A percentile compares a stretch with the other conserved stretches of the same genome.
Conservation (phyloP, 2,797 vertebrate species). For the Nasua narica region DNA sequence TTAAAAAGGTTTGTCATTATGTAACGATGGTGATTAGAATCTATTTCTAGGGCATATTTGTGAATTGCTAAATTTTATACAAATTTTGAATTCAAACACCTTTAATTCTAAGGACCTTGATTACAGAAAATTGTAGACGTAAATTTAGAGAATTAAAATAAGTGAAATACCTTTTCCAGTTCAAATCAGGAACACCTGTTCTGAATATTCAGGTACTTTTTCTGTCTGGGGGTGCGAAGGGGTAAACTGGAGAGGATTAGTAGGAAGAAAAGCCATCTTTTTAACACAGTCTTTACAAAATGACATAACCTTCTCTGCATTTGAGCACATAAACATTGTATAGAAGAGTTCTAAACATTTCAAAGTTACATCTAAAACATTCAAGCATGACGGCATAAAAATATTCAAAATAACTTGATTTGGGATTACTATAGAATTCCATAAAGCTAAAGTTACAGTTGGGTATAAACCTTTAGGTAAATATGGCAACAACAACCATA, state of each 20-base stretch:
- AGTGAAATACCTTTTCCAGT: conserved; percentile 73
- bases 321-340: conserved; percentile 69
- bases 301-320: conserved; percentile 61
- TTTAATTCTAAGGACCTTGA: conserved; percentile 77
- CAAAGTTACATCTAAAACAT: conserved; percentile 74
- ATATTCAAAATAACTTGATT: conserved; percentile 69
- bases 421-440: conserved; percentile 52
- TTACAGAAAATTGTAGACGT: conserved; percentile 74
- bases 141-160: conserved; percentile 77
- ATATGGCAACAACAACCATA: conserved; percentile 29
- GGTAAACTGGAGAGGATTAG: conserved; percentile 29
- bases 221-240: not conserved
- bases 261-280: conserved; percentile 73
- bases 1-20: conserved; percentile 63
- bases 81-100: conserved; percentile 77
- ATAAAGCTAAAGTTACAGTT: conserved; percentile 72
- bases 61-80: conserved; percentile 68
- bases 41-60: conserved; percentile 72
- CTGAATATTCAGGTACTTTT: not conserved
- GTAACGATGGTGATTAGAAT: conserved; percentile 63
- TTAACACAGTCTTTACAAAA: conserved; percentile 75
- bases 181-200: conserved; percentile 26
- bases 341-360: conserved; percentile 73
- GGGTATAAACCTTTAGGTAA: conserved; percentile 70
- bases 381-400: conserved; percentile 72